phyloP scores from a whole-genome alignment of 2,888 invertebrate species.

The Alloscopus bannaensis region DNA sequence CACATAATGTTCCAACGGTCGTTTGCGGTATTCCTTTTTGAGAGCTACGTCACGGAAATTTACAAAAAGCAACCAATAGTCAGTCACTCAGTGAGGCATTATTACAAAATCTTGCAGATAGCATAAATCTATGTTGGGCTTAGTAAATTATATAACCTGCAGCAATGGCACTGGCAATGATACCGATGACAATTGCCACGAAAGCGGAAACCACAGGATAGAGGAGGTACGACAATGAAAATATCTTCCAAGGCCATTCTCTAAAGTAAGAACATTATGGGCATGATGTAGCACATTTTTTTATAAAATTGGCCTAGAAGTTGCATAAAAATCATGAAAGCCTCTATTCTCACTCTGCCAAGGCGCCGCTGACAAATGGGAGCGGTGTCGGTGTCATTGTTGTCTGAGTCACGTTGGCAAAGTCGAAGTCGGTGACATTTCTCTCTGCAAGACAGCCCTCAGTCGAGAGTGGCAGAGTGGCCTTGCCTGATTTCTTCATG shows the following conservation, averaged over 20 bases:
- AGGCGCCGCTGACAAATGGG: too few species aligned
- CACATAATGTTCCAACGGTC: constrained; percentile 3
- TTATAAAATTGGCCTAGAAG: too few species aligned
- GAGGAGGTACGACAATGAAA: constrained; percentile 67
- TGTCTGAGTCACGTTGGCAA: constrained; percentile 23
- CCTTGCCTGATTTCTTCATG: constrained; percentile 6
- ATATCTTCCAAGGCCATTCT: constrained; percentile 71
- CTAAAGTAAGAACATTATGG: constrained; percentile 25
- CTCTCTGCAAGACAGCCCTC: constrained; percentile 49
- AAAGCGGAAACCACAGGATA: constrained; percentile 66
- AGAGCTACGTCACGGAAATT: not conserved
- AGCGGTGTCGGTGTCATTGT: constrained; percentile 17
- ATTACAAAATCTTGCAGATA: not conserved
- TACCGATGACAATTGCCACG: constrained; percentile 64
- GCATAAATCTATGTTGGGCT: not conserved
- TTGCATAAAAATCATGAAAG: too few species aligned
- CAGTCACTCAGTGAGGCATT: too few species aligned
- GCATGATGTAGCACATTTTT: too few species aligned
- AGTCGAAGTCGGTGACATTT: not conserved
- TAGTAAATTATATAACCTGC: constrained; percentile 1
- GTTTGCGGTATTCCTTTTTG: constrained; percentile 9
- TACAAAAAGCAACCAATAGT: not conserved
- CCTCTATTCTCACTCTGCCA: too few species aligned
- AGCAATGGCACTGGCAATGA: constrained; percentile 61
- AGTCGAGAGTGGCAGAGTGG: constrained; percentile 23